phyloP scores from a whole-genome alignment of 1,140 invertebrate species.

The Brachionus calyciflorus region DNA sequence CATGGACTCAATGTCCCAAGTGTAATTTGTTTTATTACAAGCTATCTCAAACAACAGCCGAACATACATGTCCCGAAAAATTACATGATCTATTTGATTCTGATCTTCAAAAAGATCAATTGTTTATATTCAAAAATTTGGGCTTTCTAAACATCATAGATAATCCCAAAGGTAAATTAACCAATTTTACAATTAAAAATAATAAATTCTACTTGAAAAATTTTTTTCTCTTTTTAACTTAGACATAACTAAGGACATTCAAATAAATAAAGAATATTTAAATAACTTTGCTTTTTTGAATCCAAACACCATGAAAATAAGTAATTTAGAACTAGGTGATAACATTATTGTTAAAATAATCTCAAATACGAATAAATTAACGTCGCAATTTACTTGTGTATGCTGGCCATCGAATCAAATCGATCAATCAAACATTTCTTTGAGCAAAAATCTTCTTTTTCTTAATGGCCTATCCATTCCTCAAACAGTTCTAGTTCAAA shows the following conservation, averaged over 20 bases:
- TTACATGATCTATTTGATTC: neutral
- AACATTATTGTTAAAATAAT: neutral
- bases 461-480: neutral
- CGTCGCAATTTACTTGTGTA: neutral
- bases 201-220: too few species aligned
- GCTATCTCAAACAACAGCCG: neutral
- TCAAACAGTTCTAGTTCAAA: constrained; percentile 13
- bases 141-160: neutral
- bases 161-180: neutral
- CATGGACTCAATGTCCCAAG: neutral
- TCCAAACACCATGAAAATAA: constrained; percentile 29
- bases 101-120: neutral
- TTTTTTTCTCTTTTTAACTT: neutral
- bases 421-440: neutral
- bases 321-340: constrained; percentile 18
- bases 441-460: neutral
- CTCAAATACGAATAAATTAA: neutral
- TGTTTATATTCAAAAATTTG: constrained; percentile 8
- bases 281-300: constrained; percentile 27
- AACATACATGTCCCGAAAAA: constrained; percentile 4
- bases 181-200: neutral
- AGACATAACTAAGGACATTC: constrained; percentile 7
- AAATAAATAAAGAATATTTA: constrained; percentile 28
- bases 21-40: neutral
- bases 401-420: constrained; percentile 43